Conservation (phyloP, 2,888 invertebrate species). For the Ophioninae sp. region DNA sequence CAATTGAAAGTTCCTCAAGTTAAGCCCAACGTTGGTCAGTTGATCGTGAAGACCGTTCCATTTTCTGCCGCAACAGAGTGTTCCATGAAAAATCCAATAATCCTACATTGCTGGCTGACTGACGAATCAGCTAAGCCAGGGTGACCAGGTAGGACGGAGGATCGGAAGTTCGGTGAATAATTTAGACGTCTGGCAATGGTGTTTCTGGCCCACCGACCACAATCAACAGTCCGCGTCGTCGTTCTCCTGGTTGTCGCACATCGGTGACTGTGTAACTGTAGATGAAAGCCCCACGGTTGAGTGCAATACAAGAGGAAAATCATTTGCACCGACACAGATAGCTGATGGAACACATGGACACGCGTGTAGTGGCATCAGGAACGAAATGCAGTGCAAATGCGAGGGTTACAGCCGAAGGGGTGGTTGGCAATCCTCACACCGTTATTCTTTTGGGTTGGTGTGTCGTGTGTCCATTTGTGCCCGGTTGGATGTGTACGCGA, state of each 20-base stretch:
- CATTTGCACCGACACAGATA: constrained; percentile 26
- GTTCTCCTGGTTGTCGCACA: constrained; percentile 31
- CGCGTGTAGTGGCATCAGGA: constrained; percentile 14
- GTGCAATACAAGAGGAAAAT: constrained; percentile 29
- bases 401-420: constrained; percentile 32
- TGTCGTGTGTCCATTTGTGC: neutral
- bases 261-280: constrained; percentile 15
- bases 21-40: neutral
- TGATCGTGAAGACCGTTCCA: constrained; percentile 8
- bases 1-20: too few species aligned
- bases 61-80: neutral
- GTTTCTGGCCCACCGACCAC: constrained; percentile 56
- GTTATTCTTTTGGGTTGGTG: constrained; percentile 17
- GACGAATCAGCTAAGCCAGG: constrained; percentile 36
- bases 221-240: constrained; percentile 57
- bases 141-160: constrained; percentile 35
- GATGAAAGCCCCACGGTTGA: constrained; percentile 25
- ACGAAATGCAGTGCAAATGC: constrained; percentile 42
- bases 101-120: constrained; percentile 14
- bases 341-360: constrained; percentile 42
- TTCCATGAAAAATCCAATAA: constrained; percentile 43
- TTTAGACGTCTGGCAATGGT: constrained; percentile 60
- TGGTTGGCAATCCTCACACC: constrained; percentile 9
- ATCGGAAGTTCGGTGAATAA: constrained; percentile 62
- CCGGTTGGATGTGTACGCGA: constrained; percentile 2